phyloP scores from a whole-genome alignment of 2,113 vertebrate genomes.

The Indicator maculatus region DNA sequence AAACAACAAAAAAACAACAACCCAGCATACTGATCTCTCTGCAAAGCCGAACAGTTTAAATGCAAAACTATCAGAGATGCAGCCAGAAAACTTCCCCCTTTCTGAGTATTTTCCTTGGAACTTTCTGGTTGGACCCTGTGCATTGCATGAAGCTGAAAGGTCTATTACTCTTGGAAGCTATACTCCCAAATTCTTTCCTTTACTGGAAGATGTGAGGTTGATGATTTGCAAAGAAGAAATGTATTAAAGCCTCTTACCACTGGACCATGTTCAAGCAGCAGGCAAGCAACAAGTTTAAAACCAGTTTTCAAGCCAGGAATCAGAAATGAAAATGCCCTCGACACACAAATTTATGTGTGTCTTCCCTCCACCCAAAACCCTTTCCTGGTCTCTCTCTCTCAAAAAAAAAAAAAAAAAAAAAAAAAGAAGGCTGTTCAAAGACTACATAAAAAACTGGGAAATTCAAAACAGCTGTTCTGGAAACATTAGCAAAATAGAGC shows the following conservation, averaged over 20 bases:
- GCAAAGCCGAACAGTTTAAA: background rate
- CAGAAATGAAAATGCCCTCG: conserved; percentile 1
- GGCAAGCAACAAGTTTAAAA: conserved; percentile 43
- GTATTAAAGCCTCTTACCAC: conserved; percentile 44
- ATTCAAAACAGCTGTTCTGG: conserved; percentile 28
- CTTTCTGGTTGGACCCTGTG: background rate
- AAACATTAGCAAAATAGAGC: background rate
- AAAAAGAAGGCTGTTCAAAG: background rate
- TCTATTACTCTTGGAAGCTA: conserved; percentile 58
- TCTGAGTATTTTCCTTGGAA: conserved; percentile 42
- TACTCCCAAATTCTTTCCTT: conserved; percentile 60
- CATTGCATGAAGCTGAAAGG: background rate
- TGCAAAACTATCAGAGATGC: background rate
- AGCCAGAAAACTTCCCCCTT: background rate
- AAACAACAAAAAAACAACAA: background rate
- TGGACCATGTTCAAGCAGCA: conserved; percentile 54
- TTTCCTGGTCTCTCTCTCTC: background rate
- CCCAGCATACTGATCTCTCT: background rate
- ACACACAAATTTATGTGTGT: background rate
- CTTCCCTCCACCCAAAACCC: background rate
- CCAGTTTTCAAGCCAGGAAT: conserved; percentile 2
- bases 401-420: background rate
- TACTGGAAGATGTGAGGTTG: conserved; percentile 55
- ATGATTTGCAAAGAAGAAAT: conserved; percentile 62
- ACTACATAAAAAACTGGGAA: background rate